phyloP scores from a whole-genome alignment of 2,888 invertebrate genomes.

The Ennomos erosarius region DNA sequence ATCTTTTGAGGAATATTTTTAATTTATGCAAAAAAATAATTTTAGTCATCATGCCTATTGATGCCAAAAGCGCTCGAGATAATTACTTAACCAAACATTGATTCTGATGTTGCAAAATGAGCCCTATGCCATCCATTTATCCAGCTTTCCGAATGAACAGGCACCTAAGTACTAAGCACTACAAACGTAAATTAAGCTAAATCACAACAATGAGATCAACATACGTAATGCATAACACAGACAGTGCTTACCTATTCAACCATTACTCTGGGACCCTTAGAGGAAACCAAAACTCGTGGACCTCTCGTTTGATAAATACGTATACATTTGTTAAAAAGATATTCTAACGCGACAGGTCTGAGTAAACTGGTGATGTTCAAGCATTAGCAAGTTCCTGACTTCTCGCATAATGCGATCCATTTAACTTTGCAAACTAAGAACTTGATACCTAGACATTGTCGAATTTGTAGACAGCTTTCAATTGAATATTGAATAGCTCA shows the following conservation, averaged over 20 bases:
- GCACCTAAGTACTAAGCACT: too few species aligned
- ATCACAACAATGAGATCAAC: constrained; percentile 5
- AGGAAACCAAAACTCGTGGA: neutral
- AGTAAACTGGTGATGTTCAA: constrained; percentile 17
- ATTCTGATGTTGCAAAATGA: too few species aligned
- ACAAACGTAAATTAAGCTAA: constrained; percentile 1
- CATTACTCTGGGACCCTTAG: neutral
- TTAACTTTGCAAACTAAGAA: constrained; percentile 30
- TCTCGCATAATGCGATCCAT: constrained; percentile 37
- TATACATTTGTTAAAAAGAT: constrained; percentile 3
- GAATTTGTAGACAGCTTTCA: too few species aligned
- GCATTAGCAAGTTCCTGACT: constrained; percentile 23
- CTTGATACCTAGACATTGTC: constrained; percentile 1
- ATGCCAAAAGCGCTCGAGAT: too few species aligned
- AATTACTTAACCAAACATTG: too few species aligned
- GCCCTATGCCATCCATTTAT: too few species aligned
- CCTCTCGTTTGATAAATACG: neutral
- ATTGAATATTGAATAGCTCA: too few species aligned
- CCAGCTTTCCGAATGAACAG: too few species aligned
- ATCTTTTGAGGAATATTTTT: too few species aligned
- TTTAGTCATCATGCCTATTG: too few species aligned
- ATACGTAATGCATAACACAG: neutral
- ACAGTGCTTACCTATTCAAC: constrained; percentile 7
- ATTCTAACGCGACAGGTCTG: constrained; percentile 4
- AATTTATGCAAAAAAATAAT: too few species aligned